These are phyloP conservation scores for Alfaro cultratus DNA, from an alignment of 2,797 vertebrate genomes.

Conservation along the genomic window DNA sequence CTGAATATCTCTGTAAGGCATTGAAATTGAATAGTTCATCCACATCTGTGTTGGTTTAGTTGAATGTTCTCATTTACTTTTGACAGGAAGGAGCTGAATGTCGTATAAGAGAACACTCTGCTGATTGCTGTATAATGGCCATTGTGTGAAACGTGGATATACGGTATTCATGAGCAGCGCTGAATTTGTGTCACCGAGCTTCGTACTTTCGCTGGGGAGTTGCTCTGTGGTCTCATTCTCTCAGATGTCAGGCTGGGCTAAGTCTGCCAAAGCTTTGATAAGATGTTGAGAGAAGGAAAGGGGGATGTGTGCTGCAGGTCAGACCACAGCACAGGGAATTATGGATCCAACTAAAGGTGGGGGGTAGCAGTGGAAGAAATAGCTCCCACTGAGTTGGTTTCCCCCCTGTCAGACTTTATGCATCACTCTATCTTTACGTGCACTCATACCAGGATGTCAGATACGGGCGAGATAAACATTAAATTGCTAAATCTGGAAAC, in stretches of 20 bases:
- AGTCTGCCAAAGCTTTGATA: slow-evolving; percentile 70
- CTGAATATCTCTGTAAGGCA: not conserved
- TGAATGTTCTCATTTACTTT: slow-evolving; percentile 3
- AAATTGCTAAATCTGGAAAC: slow-evolving; percentile 62
- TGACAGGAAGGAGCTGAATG: slow-evolving; percentile 16
- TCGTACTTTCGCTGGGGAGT: slow-evolving; percentile 56
- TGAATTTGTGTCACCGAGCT: slow-evolving; percentile 59
- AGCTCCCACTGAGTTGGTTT: slow-evolving; percentile 31
- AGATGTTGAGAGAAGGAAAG: slow-evolving; percentile 60
- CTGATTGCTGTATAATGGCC: slow-evolving; percentile 29
- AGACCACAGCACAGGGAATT: slow-evolving; percentile 60
- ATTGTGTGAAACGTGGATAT: slow-evolving; percentile 45
- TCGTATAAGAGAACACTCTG: slow-evolving; percentile 17
- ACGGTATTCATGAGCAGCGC: slow-evolving; percentile 45
- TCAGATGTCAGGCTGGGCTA: slow-evolving; percentile 59
- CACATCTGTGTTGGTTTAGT: not conserved
- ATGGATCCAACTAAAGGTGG: slow-evolving; percentile 43
- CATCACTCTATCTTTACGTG: slow-evolving; percentile 26
- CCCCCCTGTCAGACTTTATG: slow-evolving; percentile 52
- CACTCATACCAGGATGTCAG: slow-evolving; percentile 35
- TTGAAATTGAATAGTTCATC: not conserved
- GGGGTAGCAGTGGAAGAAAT: not conserved
- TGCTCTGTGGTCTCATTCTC: slow-evolving; percentile 46
- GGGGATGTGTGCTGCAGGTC: slow-evolving; percentile 61
- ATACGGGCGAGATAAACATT: slow-evolving; percentile 53